Base-by-base conservation (phyloP, 2,797 vertebrate genomes). In the Limosa lapponica region DNA sequence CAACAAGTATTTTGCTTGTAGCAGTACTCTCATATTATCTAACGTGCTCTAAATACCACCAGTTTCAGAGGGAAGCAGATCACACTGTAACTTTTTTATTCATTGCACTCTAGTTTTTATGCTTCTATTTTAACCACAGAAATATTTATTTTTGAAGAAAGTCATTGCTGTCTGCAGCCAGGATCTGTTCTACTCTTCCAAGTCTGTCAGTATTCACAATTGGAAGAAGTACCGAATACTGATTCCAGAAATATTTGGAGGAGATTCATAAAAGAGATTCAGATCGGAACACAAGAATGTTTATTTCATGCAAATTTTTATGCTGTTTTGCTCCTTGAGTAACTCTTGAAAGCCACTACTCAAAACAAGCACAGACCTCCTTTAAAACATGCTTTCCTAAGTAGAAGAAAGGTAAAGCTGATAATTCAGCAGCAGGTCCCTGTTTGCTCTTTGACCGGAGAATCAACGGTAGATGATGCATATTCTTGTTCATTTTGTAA, bases 181-280 rank as follows among this genome's bases (percentile, higher is more conserved):
- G 39, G 72, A 73, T 87, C 79, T 83, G 65, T 66, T 95, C 80
- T 54, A 62, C 80, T 93, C 48, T 84, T 87, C 70, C 57, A 62
- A 78, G 90, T 93, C 90, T 93, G 88, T 87, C 51, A 61, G 83
- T 57, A 84, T 64, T 94, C 55, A 71, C 69, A 93, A 27, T 37
- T 70, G 70, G 75, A 85, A 94, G 74, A 69, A 86, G 85, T 55
- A 52, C 77, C 64, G 79, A 51, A 72, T 79, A 46, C 66, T 3
- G 48, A 87, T 78, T 95, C 82, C 83, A 87, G 72, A 78, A 93
- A 77, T 80, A 92, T 66, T 95, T 94, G 86, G 82, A 95, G 65
- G 43, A 72, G 78, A 88, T 70, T 85, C 75, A 49, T 58, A 65
- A 57, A 92, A 78, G 32, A 55, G 52, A 62, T 55, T 93, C 89